A percentile compares a stretch with the other conserved stretches of the same genome.
phyloP scores from a whole-genome alignment of 2,113 vertebrate genomes.

The Leucopsar rothschildi region DNA sequence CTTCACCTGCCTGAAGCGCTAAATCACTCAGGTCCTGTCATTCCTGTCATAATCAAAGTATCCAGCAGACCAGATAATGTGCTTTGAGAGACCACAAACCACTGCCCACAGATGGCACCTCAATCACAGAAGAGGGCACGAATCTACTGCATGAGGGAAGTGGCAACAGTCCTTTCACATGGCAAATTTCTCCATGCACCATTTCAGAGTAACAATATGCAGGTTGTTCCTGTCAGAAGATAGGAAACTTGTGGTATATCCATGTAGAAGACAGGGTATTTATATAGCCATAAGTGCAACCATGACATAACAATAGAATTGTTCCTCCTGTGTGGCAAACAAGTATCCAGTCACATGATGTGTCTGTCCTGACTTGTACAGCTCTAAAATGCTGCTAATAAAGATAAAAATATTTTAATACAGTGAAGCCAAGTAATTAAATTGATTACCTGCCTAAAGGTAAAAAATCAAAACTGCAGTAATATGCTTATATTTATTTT shows the following conservation, averaged over 20 bases:
- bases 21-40: not conserved
- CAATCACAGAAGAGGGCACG: not conserved
- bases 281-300: not conserved
- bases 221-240: not conserved
- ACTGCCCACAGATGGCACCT: not conserved
- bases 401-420: not conserved
- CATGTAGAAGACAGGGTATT: not conserved
- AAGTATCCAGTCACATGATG: not conserved
- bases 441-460: not conserved
- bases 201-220: not conserved
- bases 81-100: not conserved
- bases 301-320: not conserved
- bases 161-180: not conserved
- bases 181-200: not conserved
- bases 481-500: not conserved
- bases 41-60: not conserved
- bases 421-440: not conserved
- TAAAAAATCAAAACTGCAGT: not conserved
- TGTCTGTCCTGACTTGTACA: not conserved
- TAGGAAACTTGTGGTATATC: not conserved
- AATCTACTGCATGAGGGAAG: not conserved
- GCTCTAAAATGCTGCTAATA: not conserved
- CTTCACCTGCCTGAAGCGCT: not conserved
- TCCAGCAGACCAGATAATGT: not conserved
- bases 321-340: not conserved